Conservation (phyloP, 2,797 vertebrate species). For the Crypturellus tataupa region DNA sequence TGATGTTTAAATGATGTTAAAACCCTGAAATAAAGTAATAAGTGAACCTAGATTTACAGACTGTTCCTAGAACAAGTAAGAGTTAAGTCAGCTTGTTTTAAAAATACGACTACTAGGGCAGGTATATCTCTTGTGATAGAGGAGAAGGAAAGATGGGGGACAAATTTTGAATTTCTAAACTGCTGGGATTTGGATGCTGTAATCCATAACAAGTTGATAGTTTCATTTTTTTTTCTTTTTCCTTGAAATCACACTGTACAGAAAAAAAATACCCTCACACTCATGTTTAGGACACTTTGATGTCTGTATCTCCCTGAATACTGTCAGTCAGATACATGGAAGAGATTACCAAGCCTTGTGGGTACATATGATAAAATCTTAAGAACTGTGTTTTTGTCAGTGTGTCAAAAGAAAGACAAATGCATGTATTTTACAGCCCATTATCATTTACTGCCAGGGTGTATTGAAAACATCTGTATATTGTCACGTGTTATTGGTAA, state of each 20-base stretch:
- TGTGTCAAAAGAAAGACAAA: not conserved
- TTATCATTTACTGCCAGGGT: not conserved
- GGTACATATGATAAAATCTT: not conserved
- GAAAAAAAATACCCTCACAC: no score
- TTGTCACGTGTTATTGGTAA: not conserved
- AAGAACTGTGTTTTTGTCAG: not conserved
- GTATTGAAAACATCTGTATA: not conserved
- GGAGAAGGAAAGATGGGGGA: not conserved
- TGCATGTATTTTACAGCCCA: not conserved
- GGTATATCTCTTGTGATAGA: not conserved
- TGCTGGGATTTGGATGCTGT: not conserved
- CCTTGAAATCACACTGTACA: not conserved
- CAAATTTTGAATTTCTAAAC: not conserved
- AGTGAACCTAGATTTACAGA: accelerated
- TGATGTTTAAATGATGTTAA: no score
- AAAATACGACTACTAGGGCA: not conserved
- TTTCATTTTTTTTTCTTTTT: not conserved
- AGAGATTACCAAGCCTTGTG: not conserved
- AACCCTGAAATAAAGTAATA: not conserved
- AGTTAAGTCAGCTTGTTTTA: not conserved
- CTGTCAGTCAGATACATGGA: not conserved
- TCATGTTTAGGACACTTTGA: not conserved
- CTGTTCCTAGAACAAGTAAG: not conserved
- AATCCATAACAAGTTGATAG: not conserved
- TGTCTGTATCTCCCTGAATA: not conserved